phyloP scores from a whole-genome alignment of 2,113 vertebrate genomes.

The Elaphurus davidianus region DNA sequence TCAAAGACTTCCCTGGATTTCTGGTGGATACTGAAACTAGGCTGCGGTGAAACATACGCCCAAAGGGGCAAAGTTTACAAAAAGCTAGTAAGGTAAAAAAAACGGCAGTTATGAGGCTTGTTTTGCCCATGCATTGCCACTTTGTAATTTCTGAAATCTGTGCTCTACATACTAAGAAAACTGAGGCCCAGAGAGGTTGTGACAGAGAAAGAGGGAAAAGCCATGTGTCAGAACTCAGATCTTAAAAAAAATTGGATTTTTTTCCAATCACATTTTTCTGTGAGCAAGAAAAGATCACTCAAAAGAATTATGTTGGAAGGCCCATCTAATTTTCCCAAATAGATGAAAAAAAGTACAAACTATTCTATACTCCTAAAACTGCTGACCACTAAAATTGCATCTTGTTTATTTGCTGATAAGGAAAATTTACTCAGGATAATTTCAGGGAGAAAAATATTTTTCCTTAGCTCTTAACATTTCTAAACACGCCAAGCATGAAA shows the following conservation, averaged over 20 bases:
- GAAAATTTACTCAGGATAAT: neutral
- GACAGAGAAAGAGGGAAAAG: neutral
- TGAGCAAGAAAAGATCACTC: neutral
- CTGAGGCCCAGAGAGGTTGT: neutral
- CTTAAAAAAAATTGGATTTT: neutral
- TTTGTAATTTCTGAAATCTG: neutral
- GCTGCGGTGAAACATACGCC: neutral
- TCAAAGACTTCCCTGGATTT: neutral
- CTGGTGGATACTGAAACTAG: neutral
- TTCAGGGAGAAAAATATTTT: slow-evolving; percentile 16
- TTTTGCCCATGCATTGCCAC: neutral
- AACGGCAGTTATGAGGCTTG: neutral
- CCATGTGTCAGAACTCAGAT: neutral
- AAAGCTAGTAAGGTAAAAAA: neutral
- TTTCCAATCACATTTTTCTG: neutral
- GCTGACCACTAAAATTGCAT: neutral
- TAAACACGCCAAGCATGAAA: slow-evolving; percentile 37
- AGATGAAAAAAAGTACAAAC: neutral
- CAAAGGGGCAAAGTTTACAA: neutral
- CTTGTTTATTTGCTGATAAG: slow-evolving; percentile 31
- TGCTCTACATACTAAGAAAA: neutral
- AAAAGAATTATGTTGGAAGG: neutral
- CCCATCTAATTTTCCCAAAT: neutral
- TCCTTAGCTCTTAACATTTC: slow-evolving; percentile 16
- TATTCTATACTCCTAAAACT: neutral